Percentiles rank a stretch among this genome's conserved stretches.
phyloP scores from a whole-genome alignment of 2,113 vertebrate species.

The Emydura subglobosa region DNA sequence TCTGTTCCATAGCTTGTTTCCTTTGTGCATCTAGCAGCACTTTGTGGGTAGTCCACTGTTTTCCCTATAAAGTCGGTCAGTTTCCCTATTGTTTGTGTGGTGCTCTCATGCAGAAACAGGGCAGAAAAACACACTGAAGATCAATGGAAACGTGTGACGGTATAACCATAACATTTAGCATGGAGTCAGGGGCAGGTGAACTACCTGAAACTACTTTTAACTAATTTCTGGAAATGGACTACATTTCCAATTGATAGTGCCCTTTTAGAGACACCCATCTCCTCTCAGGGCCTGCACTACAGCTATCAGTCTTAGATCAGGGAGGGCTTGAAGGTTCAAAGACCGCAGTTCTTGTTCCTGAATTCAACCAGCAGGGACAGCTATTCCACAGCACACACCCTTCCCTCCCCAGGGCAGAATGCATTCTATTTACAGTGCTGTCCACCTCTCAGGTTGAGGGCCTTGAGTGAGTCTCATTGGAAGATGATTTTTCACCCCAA shows the following conservation, averaged over 20 bases:
- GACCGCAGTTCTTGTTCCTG: neutral
- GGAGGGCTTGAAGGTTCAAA: neutral
- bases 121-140: neutral
- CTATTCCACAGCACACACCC: fast-evolving
- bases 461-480: neutral
- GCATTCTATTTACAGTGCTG: neutral
- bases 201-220: neutral
- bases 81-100: neutral
- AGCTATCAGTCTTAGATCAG: neutral
- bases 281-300: neutral
- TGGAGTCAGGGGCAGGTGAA: neutral
- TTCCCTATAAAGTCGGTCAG: neutral
- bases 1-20: neutral
- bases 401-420: fast-evolving
- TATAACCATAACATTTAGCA: neutral
- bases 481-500: neutral
- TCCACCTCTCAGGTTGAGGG: neutral
- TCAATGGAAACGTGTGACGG: fast-evolving
- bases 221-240: neutral
- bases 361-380: neutral
- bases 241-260: neutral
- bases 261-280: neutral
- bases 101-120: neutral
- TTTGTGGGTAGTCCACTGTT: neutral
- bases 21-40: neutral